A percentile compares a stretch with the other conserved stretches of the same genome.
These are phyloP conservation scores for Phaedon cochleariae DNA, from an alignment of 2,888 invertebrate species.

Conservation along the genomic window DNA sequence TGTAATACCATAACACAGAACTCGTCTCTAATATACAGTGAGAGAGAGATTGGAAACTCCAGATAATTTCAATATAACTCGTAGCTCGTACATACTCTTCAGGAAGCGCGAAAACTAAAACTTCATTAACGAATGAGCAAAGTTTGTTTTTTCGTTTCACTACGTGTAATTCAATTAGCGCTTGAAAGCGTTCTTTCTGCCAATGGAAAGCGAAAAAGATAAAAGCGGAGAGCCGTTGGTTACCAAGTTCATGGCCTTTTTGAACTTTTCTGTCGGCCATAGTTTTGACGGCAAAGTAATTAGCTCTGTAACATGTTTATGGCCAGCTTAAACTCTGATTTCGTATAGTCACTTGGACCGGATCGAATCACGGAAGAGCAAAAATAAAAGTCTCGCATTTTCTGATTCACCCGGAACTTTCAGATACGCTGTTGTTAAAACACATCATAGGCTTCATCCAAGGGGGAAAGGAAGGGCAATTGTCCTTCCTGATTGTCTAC, in stretches of 20 bases:
- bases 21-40: too few species aligned
- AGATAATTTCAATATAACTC: too few species aligned
- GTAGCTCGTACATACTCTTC: too few species aligned
- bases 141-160: background rate
- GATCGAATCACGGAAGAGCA: background rate
- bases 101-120: background rate
- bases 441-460: too few species aligned
- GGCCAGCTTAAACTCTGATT: background rate
- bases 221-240: background rate
- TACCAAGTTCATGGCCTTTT: background rate
- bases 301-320: conserved; percentile 1
- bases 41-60: too few species aligned
- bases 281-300: background rate
- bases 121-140: background rate
- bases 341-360: background rate
- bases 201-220: background rate
- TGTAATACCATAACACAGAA: too few species aligned
- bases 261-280: background rate
- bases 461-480: too few species aligned
- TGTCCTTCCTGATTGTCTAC: too few species aligned
- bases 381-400: background rate
- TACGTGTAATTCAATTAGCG: background rate
- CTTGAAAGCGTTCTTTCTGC: background rate
- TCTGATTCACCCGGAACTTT: background rate
- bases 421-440: background rate